phyloP scores from a whole-genome alignment of 2,888 invertebrate genomes.

The Pyralis farinalis region DNA sequence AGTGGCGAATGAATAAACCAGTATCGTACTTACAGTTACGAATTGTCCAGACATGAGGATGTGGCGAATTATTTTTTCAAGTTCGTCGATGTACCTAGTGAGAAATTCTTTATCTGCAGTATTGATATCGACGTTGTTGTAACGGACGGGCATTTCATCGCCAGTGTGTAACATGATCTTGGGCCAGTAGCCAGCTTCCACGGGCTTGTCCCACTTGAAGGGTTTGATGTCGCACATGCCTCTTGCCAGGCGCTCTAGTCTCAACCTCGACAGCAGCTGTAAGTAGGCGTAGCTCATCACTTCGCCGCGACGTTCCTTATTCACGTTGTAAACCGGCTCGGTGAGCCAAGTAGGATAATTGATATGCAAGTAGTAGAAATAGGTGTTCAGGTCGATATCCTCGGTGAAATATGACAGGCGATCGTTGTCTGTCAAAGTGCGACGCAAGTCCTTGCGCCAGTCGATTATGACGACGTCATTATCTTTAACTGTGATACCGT shows the following conservation, averaged over 20 bases:
- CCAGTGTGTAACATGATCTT: slow-evolving; percentile 80
- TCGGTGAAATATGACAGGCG: slow-evolving; percentile 86
- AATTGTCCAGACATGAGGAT: slow-evolving; percentile 36
- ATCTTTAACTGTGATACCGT: slow-evolving; percentile 70
- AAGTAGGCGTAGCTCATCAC: slow-evolving; percentile 82
- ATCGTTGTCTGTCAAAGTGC: slow-evolving; percentile 81
- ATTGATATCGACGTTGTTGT: slow-evolving; percentile 53
- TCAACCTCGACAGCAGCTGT: slow-evolving; percentile 82
- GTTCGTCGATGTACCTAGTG: slow-evolving; percentile 49
- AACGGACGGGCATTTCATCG: slow-evolving; percentile 78
- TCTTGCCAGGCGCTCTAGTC: slow-evolving; percentile 72
- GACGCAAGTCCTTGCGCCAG: slow-evolving; percentile 84
- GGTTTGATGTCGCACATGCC: slow-evolving; percentile 71
- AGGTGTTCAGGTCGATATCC: slow-evolving; percentile 88
- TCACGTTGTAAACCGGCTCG: slow-evolving; percentile 70
- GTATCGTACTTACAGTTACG: slow-evolving; percentile 7
- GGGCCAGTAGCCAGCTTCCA: slow-evolving; percentile 80
- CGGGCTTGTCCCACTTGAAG: slow-evolving; percentile 62
- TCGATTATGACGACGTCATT: slow-evolving; percentile 83
- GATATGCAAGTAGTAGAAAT: slow-evolving; percentile 85
- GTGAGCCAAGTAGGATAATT: slow-evolving; percentile 87
- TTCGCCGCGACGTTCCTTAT: slow-evolving; percentile 79
- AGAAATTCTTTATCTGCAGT: slow-evolving; percentile 44
- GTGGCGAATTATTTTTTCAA: slow-evolving; percentile 77
- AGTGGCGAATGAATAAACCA: no score